phyloP scores from a whole-genome alignment of 2,113 vertebrate genomes.

The Aspiorhynchus laticeps region DNA sequence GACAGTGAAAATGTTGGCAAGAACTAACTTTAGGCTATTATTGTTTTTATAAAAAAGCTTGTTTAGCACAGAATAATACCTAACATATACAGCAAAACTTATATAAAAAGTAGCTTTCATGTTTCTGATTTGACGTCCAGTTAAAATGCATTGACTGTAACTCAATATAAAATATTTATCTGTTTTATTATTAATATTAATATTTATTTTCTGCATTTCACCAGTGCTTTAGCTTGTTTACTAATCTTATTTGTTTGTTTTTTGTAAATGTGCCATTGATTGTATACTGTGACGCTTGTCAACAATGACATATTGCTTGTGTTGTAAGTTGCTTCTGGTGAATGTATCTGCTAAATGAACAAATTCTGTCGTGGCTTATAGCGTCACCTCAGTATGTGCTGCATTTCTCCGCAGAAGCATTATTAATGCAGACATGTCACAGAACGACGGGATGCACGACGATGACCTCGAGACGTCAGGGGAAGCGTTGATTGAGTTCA shows the following conservation, averaged over 20 bases:
- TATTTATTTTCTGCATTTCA: not conserved
- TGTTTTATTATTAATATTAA: too few relatives aligned
- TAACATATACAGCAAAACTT: not conserved
- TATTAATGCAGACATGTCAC: constrained; percentile 12
- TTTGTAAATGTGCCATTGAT: not conserved
- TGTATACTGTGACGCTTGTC: not conserved
- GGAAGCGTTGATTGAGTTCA: constrained; percentile 59
- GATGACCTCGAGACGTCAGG: constrained; percentile 69
- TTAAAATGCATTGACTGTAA: not conserved
- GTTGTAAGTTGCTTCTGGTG: not conserved
- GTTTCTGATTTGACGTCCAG: too few relatives aligned
- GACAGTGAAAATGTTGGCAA: not conserved
- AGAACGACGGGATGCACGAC: constrained; percentile 16
- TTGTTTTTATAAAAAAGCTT: not conserved
- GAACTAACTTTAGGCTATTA: too few relatives aligned
- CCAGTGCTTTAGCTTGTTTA: not conserved
- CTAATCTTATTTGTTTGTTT: not conserved
- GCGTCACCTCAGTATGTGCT: not conserved
- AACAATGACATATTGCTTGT: not conserved
- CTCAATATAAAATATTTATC: too few relatives aligned
- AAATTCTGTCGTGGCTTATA: not conserved
- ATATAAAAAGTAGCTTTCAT: too few relatives aligned
- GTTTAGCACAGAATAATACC: too few relatives aligned
- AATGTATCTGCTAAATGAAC: not conserved
- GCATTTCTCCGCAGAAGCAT: not conserved